A percentile compares a stretch with the other conserved stretches of the same genome.
phyloP scores from a whole-genome alignment of 1,140 invertebrate species.

The Andricus grossulariae region DNA sequence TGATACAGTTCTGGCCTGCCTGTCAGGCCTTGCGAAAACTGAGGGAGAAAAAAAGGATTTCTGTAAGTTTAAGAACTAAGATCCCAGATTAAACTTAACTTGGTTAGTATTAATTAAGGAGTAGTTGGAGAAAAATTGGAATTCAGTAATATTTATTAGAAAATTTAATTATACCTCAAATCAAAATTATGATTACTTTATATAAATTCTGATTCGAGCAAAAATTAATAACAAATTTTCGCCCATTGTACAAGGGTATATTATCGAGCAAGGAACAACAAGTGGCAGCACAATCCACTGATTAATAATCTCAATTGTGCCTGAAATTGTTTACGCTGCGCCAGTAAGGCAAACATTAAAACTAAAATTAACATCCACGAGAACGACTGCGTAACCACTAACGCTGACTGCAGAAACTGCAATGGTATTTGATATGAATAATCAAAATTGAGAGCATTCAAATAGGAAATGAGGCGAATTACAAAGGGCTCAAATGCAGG shows the following conservation, averaged over 20 bases:
- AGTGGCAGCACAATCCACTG: background rate
- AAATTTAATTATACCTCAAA: too few species aligned
- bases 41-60: slow-evolving; percentile 44
- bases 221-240: too few species aligned
- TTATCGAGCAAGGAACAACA: background rate
- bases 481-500: too few species aligned
- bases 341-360: background rate
- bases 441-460: background rate
- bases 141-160: too few species aligned
- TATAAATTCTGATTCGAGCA: too few species aligned
- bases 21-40: slow-evolving; percentile 74
- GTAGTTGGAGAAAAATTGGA: too few species aligned
- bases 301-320: slow-evolving; percentile 8
- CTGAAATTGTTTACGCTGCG: background rate
- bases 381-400: background rate
- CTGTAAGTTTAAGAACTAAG: slow-evolving; percentile 8
- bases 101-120: too few species aligned
- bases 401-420: background rate
- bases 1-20: slow-evolving; percentile 80
- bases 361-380: background rate
- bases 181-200: too few species aligned
- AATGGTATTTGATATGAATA: background rate
- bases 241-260: too few species aligned
- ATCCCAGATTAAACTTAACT: too few species aligned
- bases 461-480: too few species aligned